These are phyloP conservation scores for Poecilia velifera DNA, from an alignment of 2,797 vertebrate genomes.

Conservation along the genomic window DNA sequence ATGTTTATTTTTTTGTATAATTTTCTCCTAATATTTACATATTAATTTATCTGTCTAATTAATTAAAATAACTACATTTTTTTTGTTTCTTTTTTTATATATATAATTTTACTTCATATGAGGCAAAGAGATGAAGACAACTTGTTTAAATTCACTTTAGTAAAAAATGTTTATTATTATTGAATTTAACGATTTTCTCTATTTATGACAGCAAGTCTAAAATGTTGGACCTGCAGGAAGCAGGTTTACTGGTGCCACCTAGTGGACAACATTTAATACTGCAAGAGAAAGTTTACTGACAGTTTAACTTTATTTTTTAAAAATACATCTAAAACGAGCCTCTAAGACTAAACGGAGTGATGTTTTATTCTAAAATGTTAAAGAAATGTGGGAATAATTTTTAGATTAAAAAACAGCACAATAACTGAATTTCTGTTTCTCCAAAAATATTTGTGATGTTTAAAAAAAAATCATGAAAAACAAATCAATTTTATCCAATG, in stretches of 20 bases:
- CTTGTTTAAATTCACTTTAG: background rate
- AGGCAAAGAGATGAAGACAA: background rate
- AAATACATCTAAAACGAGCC: background rate
- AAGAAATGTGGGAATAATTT: background rate
- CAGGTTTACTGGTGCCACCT: background rate
- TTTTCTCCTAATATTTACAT: background rate
- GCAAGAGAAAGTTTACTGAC: background rate
- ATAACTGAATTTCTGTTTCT: background rate
- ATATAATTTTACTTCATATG: background rate
- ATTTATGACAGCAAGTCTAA: background rate
- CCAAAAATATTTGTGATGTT: background rate
- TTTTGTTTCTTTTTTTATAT: background rate
- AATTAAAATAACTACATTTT: background rate
- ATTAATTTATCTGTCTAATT: background rate
- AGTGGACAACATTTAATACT: slow-evolving; percentile 3
- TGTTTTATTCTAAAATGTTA: background rate
- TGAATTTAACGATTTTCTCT: background rate
- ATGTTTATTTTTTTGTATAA: background rate
- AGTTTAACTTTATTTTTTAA: background rate
- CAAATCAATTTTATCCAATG: no score
- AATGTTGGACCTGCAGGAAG: background rate
- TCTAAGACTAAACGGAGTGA: background rate
- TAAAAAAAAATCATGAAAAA: no score
- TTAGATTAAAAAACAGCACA: background rate
- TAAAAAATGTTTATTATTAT: background rate